Conservation (phyloP, 2,797 vertebrate genomes). For the Pogonophryne albipinna region DNA sequence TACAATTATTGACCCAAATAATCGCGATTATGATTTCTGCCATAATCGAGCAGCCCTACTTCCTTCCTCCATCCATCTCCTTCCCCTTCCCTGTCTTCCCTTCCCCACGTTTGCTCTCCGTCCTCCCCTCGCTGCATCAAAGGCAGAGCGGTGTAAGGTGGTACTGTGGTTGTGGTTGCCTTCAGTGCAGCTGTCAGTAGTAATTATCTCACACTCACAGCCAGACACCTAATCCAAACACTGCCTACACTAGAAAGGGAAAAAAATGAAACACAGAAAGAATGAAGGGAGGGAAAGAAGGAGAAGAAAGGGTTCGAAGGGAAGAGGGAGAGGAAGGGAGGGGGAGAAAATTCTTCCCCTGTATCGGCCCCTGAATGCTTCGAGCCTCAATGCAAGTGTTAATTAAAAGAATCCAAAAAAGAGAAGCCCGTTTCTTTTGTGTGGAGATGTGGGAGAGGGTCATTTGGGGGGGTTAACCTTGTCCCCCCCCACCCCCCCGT, state of each 20-base stretch:
- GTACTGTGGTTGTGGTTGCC: conserved; percentile 86
- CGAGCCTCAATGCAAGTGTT: conserved; percentile 88
- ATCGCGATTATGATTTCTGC: too few relatives aligned
- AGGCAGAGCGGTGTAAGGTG: conserved; percentile 86
- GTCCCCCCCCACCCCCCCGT: conserved; percentile 69
- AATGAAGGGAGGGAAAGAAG: conserved; percentile 73
- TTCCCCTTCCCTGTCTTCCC: conserved; percentile 44
- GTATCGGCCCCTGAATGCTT: conserved; percentile 78
- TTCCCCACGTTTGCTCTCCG: conserved; percentile 51
- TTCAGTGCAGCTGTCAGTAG: conserved; percentile 97
- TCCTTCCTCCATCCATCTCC: neutral
- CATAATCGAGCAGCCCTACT: too few relatives aligned
- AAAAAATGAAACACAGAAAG: conserved; percentile 75
- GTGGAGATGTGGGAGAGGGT: conserved; percentile 81
- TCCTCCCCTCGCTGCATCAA: conserved; percentile 80
- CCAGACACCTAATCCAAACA: conserved; percentile 86
- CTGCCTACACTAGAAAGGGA: conserved; percentile 77
- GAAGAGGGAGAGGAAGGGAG: conserved; percentile 50
- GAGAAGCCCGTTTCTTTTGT: conserved; percentile 86
- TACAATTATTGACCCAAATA: too few relatives aligned
- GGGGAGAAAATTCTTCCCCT: conserved; percentile 80
- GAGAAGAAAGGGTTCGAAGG: conserved; percentile 64
- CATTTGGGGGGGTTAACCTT: conserved; percentile 82
- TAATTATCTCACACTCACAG: conserved; percentile 97
- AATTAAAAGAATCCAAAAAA: conserved; percentile 91